phyloP scores from a whole-genome alignment of 2,888 invertebrate species.

The Drosophila putrida region DNA sequence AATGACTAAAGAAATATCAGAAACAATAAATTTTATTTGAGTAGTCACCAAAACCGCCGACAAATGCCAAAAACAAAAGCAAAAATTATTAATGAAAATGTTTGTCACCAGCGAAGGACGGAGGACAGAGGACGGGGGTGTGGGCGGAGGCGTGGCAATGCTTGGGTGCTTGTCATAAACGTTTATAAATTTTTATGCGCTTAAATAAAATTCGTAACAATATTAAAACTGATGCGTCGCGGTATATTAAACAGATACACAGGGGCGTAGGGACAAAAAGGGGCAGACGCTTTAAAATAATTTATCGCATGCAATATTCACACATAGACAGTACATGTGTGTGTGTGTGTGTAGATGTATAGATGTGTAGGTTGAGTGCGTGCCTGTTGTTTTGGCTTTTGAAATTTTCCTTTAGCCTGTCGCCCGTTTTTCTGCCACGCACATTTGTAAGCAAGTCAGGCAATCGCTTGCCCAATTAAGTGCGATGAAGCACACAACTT shows the following conservation, averaged over 20 bases:
- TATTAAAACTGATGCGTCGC: slow-evolving; percentile 75
- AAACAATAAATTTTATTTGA: slow-evolving; percentile 77
- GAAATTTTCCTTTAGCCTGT: slow-evolving; percentile 20
- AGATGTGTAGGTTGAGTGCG: slow-evolving; percentile 42
- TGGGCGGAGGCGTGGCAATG: background rate
- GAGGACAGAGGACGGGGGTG: background rate
- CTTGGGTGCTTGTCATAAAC: slow-evolving; percentile 66
- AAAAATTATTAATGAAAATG: slow-evolving; percentile 56
- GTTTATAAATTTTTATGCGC: slow-evolving; percentile 71
- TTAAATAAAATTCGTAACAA: slow-evolving; percentile 74
- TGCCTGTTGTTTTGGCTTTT: slow-evolving; percentile 41
- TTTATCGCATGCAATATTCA: slow-evolving; percentile 75
- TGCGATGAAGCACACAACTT: slow-evolving; percentile 67
- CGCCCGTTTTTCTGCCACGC: slow-evolving; percentile 32
- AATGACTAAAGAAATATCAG: slow-evolving; percentile 78
- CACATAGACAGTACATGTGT: slow-evolving; percentile 25
- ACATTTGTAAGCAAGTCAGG: slow-evolving; percentile 79
- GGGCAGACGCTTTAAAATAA: slow-evolving; percentile 69
- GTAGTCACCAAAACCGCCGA: slow-evolving; percentile 61
- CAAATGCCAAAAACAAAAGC: slow-evolving; percentile 60
- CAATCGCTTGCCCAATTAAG: slow-evolving; percentile 77
- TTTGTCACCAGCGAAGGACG: background rate
- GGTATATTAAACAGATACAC: slow-evolving; percentile 67
- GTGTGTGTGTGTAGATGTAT: slow-evolving; percentile 20
- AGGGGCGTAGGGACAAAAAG: background rate